These are phyloP conservation scores for Netelia inedita DNA, from an alignment of 2,888 invertebrate genomes.

Conservation along the genomic window DNA sequence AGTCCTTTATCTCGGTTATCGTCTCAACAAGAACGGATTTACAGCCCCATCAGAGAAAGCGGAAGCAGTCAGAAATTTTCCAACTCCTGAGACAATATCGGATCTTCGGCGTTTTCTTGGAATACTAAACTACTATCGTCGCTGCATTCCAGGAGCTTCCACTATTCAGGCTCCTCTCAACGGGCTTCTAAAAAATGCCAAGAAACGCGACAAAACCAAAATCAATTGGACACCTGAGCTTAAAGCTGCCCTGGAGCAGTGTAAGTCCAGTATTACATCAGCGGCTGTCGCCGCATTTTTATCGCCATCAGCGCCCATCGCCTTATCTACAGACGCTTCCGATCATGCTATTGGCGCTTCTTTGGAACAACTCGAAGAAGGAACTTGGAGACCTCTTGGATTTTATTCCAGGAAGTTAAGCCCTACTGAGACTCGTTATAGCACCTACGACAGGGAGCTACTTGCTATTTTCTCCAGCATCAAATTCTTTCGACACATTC, in stretches of 20 bases:
- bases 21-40: slow-evolving; percentile 18
- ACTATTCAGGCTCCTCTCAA: slow-evolving; percentile 78
- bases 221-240: slow-evolving; percentile 68
- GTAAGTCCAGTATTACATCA: slow-evolving; percentile 71
- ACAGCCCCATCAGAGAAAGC: slow-evolving; percentile 78
- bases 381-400: too few species aligned
- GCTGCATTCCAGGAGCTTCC: slow-evolving; percentile 79
- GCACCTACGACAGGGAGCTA: background rate
- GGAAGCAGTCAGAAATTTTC: slow-evolving; percentile 72
- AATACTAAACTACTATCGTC: slow-evolving; percentile 81
- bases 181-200: slow-evolving; percentile 71
- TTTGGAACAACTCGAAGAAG: background rate
- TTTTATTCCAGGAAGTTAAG: too few species aligned
- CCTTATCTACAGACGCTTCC: slow-evolving; percentile 81
- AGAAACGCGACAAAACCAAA: slow-evolving; percentile 75
- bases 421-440: background rate
- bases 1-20: too few species aligned
- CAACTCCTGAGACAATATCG: slow-evolving; percentile 74
- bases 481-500: background rate
- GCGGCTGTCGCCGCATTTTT: slow-evolving; percentile 78
- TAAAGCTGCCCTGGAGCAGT: slow-evolving; percentile 71
- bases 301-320: slow-evolving; percentile 74
- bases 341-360: slow-evolving; percentile 80
- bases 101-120: slow-evolving; percentile 79
- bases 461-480: background rate